Base-by-base conservation (phyloP, 2,888 invertebrate species). In the Clostera curtula region DNA sequence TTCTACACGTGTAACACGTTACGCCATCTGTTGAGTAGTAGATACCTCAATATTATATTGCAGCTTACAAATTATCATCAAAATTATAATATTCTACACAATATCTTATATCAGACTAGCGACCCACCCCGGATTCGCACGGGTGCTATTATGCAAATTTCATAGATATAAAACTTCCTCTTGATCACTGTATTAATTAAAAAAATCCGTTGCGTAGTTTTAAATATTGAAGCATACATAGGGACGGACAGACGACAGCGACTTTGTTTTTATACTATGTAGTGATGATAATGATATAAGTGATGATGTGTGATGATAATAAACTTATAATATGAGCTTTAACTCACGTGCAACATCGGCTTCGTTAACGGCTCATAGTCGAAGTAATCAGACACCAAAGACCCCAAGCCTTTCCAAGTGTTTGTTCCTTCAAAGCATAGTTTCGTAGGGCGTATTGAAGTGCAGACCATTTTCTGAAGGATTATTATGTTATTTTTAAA, bases 391-490 rank as follows among this genome's bases (percentile, higher is more conserved):
- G 91, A 87, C 2, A 93, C 90, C 61, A 96, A 90, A 23, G 85
- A 79, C 0, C 92, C 87, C 44, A 91, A 86, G 19, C 90, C 90
- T 54, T 90, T 86, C 89, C 93, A 93, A 20, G 86, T 85, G 52
- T 86, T 87, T 20, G 95, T 84, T 47, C 89, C 89, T 5, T 87
- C 82, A 70, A 87, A 92, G 9, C 90, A 87, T 31, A 94, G 84
- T 40, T 89, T 88, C 7, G 93, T 93, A 11, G 93, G 93, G 20
- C 93, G 85, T 38, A 96, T 88, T 2, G 92, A 89, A 4, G 93
- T 93, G 46, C 93, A 93, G 19, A 96, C 93, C 86, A 96, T 92
- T 89, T 96, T 96, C 93, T 95, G 64, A 64, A 72, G 49, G 4
- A 29, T n/a, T n/a, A n/a, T n/a, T n/a, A n/a, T n/a, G n/a, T n/a